A percentile compares a stretch with the other conserved stretches of the same genome.
Conservation (phyloP, 2,113 vertebrate species). For the Psittacula cyanocephala region DNA sequence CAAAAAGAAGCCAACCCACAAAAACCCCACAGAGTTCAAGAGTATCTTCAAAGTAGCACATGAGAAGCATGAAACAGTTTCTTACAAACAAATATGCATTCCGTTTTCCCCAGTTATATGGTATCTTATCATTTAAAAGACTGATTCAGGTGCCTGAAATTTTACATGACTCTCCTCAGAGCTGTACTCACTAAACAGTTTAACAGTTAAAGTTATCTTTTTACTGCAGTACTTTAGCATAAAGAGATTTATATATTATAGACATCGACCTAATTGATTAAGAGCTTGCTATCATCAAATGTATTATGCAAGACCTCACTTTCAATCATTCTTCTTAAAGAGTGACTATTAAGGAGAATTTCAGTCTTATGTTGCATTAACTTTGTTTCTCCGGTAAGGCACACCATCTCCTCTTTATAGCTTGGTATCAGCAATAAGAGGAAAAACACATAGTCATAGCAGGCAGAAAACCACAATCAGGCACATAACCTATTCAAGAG, state of each 20-base stretch:
- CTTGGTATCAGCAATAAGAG: neutral
- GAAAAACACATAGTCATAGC: fast-evolving
- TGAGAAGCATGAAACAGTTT: neutral
- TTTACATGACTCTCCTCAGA: neutral
- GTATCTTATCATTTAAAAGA: neutral
- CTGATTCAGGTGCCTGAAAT: neutral
- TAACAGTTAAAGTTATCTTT: neutral
- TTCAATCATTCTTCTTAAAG: fast-evolving
- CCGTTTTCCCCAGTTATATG: neutral
- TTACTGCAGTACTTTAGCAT: neutral
- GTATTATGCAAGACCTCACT: neutral
- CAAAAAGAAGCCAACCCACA: neutral
- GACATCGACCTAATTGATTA: neutral
- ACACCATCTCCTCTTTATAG: neutral
- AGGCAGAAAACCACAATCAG: neutral
- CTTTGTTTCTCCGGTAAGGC: neutral
- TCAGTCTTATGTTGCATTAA: neutral
- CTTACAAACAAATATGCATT: neutral
- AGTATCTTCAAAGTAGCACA: neutral
- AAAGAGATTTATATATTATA: neutral
- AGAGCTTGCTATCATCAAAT: neutral
- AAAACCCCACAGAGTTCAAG: neutral
- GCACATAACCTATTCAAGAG: fast-evolving
- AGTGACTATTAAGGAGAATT: neutral
- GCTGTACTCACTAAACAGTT: neutral